Evolutionary conservation across 2,113 vertebrate genomes (phyloP), one percentile per base, ranked within the genome.

Genomic region (Percina caprodes): DNA sequence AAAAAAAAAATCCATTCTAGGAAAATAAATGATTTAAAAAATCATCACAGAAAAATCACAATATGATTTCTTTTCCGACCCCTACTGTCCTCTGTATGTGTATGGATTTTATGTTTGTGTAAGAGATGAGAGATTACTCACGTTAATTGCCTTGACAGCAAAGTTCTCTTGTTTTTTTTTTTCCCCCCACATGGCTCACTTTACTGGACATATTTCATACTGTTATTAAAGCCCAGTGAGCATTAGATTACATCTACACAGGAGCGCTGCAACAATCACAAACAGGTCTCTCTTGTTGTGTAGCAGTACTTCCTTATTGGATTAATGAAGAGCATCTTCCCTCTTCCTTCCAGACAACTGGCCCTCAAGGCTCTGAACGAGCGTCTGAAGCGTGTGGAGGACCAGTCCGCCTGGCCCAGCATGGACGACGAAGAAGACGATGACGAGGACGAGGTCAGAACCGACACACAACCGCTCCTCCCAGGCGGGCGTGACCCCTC

Each of bases 371-470:
- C 98, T 33, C 91, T 99, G 83, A 99, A 99, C 1, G 98, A 99
- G 88, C 96, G 98, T 49, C 93, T 99, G 87, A 99, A 99, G 93
- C 95, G 96, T 0, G 97, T 98, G 83, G 98, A 99, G 90, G 98
- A 99, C 88, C 97, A 98, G 91, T 96, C 97, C 0, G 95, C 96
- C 30, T 99, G 98, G 98, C 98, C 98, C 63, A 99, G 94, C 94
- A 99, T 99, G 98, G 98, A 99, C 19, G 98, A 99, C 0, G 98
- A 99, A 0, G 98, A 99, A 35, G 95, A 96, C 2, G 97, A 98
- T 0, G 95, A 96, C 0, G 95, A 95, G 0, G 98, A 99, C 46
- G 98, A 97, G 11, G 92, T 92, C 1, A 95, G 96, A 76, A 94
- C 91, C 0, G 95, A 97, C 77, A 94, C 80, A 6, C 89, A 91